Conservation (phyloP, 2,888 invertebrate species). For the Lasioglossum villosulum region DNA sequence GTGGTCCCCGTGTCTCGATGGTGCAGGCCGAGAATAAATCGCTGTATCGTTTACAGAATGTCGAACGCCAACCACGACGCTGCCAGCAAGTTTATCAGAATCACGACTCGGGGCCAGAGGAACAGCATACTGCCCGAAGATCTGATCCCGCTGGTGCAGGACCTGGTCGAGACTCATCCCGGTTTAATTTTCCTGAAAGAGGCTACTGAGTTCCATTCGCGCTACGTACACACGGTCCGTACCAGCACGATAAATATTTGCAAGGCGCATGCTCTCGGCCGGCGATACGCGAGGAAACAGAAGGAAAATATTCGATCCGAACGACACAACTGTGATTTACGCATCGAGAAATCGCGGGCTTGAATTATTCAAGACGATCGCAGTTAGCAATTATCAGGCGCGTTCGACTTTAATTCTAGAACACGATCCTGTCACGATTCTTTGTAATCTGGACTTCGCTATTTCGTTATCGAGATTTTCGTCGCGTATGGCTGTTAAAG, state of each 20-base stretch:
- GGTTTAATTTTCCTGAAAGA: constrained; percentile 98
- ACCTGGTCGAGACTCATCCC: constrained; percentile 99
- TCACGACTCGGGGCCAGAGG: constrained; percentile 91
- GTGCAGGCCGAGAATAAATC: not conserved
- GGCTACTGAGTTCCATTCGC: constrained; percentile 99
- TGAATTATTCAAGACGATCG: constrained; percentile 56
- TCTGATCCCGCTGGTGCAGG: constrained; percentile 96
- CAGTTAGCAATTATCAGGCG: constrained; percentile 41
- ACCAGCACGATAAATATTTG: constrained; percentile 46
- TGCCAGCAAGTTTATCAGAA: constrained; percentile 94
- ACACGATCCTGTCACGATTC: not conserved
- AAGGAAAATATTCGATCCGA: constrained; percentile 29
- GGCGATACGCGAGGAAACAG: not conserved
- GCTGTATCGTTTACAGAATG: constrained; percentile 87
- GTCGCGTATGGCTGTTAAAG: too few relatives aligned
- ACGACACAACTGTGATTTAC: constrained; percentile 25
- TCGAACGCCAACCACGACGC: constrained; percentile 93
- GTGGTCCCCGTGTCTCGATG: not conserved
- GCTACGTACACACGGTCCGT: constrained; percentile 97
- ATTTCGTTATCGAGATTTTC: not conserved
- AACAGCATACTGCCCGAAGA: constrained; percentile 93
- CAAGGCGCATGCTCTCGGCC: not conserved
- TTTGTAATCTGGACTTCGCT: not conserved
- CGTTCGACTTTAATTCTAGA: not conserved
- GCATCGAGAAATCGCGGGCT: constrained; percentile 33